Percentiles rank a stretch among this genome's conserved stretches.
phyloP scores from a whole-genome alignment of 1,140 invertebrate species.

The Ephestia elutella region DNA sequence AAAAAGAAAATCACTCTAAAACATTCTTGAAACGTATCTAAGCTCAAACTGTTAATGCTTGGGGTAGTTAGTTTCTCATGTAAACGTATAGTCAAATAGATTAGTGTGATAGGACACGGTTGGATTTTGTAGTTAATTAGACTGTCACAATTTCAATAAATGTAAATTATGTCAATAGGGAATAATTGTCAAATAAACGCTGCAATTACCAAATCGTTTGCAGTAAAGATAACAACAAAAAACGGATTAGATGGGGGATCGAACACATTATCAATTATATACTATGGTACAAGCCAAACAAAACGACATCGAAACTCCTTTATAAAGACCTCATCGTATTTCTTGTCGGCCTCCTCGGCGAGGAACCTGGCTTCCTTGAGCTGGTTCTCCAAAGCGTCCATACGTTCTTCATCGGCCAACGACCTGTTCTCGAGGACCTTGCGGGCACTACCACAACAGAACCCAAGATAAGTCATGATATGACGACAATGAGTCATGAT shows the following conservation, averaged over 20 bases:
- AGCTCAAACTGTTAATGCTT: constrained; percentile 1
- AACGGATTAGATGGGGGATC: background rate
- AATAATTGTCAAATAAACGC: background rate
- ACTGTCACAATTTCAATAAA: background rate
- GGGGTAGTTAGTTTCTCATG: background rate
- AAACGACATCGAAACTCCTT: constrained; percentile 63
- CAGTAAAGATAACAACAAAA: background rate
- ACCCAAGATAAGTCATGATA: constrained; percentile 11
- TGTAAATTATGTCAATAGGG: constrained; percentile 7
- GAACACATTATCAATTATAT: background rate
- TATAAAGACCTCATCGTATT: constrained; percentile 98
- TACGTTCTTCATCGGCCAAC: constrained; percentile 99
- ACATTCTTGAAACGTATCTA: background rate
- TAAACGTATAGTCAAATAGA: background rate
- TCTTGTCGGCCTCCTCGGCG: constrained; percentile 99
- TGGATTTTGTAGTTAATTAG: background rate
- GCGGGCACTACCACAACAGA: constrained; percentile 86
- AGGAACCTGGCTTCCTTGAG: constrained; percentile 99
- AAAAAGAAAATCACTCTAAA: background rate
- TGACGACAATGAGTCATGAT: too few species aligned
- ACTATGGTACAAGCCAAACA: constrained; percentile 41
- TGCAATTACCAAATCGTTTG: background rate
- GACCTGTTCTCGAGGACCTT: constrained; percentile 99
- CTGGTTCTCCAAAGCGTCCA: constrained; percentile 99
- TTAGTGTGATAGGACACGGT: background rate